Base-by-base conservation (phyloP, 2,113 vertebrate genomes). In the Rhabdomys dilectus region DNA sequence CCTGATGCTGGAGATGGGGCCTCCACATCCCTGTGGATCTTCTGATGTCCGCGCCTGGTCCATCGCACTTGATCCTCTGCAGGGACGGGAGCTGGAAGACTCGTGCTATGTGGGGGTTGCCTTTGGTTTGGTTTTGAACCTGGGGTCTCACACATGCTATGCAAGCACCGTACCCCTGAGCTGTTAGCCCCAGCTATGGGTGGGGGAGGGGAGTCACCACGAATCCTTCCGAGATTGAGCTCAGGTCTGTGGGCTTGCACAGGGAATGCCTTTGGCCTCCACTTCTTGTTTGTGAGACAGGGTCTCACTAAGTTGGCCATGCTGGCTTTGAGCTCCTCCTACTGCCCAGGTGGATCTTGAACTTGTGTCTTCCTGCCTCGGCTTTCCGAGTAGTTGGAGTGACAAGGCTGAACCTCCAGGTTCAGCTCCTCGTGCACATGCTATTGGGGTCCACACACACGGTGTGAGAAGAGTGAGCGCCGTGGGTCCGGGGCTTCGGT, bases 401-500 rank as follows among this genome's bases (percentile, higher is more conserved):
- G 31, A n/a, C 85, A 70, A 34, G 42, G 45, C 64, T 70, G 64
- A 15, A 24, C 64, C 45, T 15, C 51, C 11, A 88, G 34, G 11
- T 10, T 13, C 24, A 62, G 66, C 21, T 45, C 56, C 5, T n/a
- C 2, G 53, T 1, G 24, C 8, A 15, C 45, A 22, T 56, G 17
- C 31, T 11, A 21, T 15, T 58, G 31, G 62, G 51, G 21, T 21
- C 58, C 66, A 78, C 73, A 24, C 3, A 19, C 16, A 31, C 21
- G 39, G 13, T 10, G 22, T 0, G 2, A 73, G 60, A 72, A 34
- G n/a, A 5, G 29, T 66, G 62, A 48, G 4, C 7, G 29, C 36
- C 45, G 0, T 1, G 4, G 70, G 45, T 1, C 4, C 0, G n/a
- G 42, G 45, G 45, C 48, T 34, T 58, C 22, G 2, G 8, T n/a